These are phyloP conservation scores for Platycheirus rosarum DNA, from an alignment of 2,888 invertebrate genomes.

Conservation along the genomic window DNA sequence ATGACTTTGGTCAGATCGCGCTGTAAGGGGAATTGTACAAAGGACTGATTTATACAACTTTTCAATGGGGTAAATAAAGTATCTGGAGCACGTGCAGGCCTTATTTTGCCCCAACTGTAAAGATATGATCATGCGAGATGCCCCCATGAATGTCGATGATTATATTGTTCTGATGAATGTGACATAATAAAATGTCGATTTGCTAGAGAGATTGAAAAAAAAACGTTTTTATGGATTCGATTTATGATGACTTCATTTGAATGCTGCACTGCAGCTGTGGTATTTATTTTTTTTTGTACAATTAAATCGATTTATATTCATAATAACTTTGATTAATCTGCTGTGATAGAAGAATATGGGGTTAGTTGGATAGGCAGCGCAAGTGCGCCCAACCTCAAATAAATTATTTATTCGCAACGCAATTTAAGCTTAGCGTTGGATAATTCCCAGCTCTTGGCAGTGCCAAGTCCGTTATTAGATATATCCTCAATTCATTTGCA, in stretches of 20 bases:
- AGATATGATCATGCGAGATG: background rate
- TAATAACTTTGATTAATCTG: conserved; percentile 22
- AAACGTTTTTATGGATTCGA: conserved; percentile 11
- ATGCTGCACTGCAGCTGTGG: conserved; percentile 27
- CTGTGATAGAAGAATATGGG: conserved; percentile 25
- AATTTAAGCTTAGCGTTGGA: conserved; percentile 2
- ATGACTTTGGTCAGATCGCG: conserved; percentile 33
- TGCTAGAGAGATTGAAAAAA: conserved; percentile 8
- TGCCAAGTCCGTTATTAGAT: conserved; percentile 19
- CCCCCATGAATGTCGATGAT: conserved; percentile 42
- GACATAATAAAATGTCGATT: conserved; percentile 49
- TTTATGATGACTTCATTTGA: conserved; percentile 59
- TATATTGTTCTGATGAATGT: conserved; percentile 51
- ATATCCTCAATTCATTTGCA: background rate
- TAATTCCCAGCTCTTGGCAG: conserved; percentile 34
- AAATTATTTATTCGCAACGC: conserved; percentile 40
- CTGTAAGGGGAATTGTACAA: too few species aligned
- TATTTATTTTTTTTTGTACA: too few species aligned
- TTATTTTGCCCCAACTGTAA: background rate
- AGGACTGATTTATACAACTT: too few species aligned
- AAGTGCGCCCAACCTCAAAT: conserved; percentile 32
- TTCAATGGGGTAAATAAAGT: conserved; percentile 39
- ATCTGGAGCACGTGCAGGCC: conserved; percentile 61
- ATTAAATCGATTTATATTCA: conserved; percentile 51
- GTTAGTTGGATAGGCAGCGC: background rate